Percentiles rank a stretch among this genome's conserved stretches.
Conservation (phyloP, 1,140 invertebrate genomes). For the Drosophila azteca region DNA sequence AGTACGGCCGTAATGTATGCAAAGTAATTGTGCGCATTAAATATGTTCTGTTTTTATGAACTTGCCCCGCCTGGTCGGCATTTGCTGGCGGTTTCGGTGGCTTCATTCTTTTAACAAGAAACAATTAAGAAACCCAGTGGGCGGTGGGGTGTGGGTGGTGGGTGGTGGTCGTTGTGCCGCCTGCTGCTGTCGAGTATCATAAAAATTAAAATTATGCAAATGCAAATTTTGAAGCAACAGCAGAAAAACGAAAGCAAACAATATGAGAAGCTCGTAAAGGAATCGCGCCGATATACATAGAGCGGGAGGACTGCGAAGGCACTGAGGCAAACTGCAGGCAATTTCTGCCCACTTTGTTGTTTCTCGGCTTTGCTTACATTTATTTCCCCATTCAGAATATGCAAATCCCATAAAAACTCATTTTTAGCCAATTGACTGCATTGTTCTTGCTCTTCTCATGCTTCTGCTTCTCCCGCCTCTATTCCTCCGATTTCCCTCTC, state of each 20-base stretch:
- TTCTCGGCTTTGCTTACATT: constrained; percentile 60
- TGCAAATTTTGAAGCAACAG: constrained; percentile 56
- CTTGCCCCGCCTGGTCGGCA: constrained; percentile 18
- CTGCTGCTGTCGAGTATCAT: constrained; percentile 47
- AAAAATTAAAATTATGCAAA: constrained; percentile 79
- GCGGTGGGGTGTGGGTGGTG: neutral
- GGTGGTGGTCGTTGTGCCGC: neutral
- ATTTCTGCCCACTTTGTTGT: constrained; percentile 29
- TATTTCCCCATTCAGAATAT: constrained; percentile 70
- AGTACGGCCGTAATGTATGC: constrained; percentile 62
- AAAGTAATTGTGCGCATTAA: constrained; percentile 79
- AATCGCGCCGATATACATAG: neutral
- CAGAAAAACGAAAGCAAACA: constrained; percentile 38
- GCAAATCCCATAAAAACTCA: constrained; percentile 81
- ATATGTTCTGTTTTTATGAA: constrained; percentile 66
- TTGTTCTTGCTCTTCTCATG: constrained; percentile 52
- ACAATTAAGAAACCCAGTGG: constrained; percentile 65
- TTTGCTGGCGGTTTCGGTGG: constrained; percentile 33
- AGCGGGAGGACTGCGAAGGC: neutral
- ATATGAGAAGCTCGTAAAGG: constrained; percentile 26
- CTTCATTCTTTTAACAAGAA: constrained; percentile 52
- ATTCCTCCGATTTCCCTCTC: constrained; percentile 1
- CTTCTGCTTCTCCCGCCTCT: constrained; percentile 7
- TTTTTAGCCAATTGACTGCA: constrained; percentile 76
- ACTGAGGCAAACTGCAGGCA: constrained; percentile 44